Conservation (phyloP, 2,888 invertebrate species). For the Epinotia nisella region DNA sequence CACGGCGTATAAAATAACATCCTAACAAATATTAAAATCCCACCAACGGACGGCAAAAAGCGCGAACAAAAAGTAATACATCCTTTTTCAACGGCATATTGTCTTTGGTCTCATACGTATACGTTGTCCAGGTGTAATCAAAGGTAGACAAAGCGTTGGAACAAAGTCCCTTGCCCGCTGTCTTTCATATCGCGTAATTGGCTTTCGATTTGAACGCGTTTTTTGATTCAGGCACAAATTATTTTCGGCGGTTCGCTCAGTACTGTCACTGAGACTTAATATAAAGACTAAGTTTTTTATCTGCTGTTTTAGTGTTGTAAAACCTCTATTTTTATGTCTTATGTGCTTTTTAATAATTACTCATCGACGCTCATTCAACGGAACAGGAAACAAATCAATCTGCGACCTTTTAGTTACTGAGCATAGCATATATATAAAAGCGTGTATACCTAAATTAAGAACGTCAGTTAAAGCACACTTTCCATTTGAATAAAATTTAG, state of each 20-base stretch:
- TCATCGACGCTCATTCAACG: too few species aligned
- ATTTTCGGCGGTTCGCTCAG: conserved; percentile 22
- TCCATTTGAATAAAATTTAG: too few species aligned
- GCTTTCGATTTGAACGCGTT: conserved; percentile 35
- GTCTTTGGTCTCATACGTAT: conserved; percentile 51
- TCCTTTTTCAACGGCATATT: conserved; percentile 59
- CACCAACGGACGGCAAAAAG: conserved; percentile 48
- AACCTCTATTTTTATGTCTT: too few species aligned
- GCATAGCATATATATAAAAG: too few species aligned
- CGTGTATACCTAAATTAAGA: too few species aligned
- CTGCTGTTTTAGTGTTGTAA: too few species aligned
- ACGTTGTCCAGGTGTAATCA: conserved; percentile 70
- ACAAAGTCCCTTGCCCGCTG: conserved; percentile 66
- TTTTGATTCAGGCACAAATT: conserved; percentile 23
- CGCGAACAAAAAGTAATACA: conserved; percentile 56
- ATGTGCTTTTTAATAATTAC: too few species aligned
- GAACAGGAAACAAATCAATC: too few species aligned
- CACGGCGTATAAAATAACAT: not conserved
- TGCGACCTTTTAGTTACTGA: too few species aligned
- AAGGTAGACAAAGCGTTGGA: conserved; percentile 78
- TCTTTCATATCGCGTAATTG: conserved; percentile 75
- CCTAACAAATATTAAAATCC: conserved; percentile 50
- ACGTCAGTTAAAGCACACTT: too few species aligned
- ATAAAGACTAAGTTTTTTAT: too few species aligned
- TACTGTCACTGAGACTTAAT: too few species aligned